Conservation (phyloP, 2,113 vertebrate species). For the Parotia lawesii region DNA sequence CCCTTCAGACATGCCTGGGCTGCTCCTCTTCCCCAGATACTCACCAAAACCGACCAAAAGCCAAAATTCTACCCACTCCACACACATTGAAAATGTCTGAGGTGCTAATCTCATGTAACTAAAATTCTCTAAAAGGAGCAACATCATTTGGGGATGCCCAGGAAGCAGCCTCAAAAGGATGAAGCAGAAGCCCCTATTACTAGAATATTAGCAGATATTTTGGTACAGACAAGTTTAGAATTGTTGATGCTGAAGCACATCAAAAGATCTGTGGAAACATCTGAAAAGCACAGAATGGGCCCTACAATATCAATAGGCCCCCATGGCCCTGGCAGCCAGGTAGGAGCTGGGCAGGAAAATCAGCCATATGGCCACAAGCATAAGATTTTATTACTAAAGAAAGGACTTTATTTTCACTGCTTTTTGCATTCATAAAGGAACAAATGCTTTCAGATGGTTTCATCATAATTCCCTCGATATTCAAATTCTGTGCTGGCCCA, state of each 20-base stretch:
- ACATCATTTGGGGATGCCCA: not conserved
- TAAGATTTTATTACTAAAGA: not conserved
- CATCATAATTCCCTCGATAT: not conserved
- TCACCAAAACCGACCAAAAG: not conserved
- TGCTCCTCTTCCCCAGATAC: not conserved
- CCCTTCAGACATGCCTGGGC: not conserved
- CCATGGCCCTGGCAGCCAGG: not conserved
- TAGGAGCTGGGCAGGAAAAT: not conserved
- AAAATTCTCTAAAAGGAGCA: not conserved
- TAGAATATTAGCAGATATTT: not conserved
- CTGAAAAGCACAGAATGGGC: not conserved
- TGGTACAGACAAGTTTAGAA: not conserved
- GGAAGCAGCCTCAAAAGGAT: not conserved
- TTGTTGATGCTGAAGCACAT: not conserved
- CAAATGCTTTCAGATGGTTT: not conserved
- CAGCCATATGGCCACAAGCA: not conserved
- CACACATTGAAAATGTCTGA: not conserved
- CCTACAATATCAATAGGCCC: not conserved
- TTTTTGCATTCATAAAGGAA: not conserved
- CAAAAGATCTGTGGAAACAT: not conserved
- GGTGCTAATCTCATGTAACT: not conserved
- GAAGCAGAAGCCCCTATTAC: not conserved
- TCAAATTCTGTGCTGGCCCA: not conserved
- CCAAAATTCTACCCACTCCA: not conserved
- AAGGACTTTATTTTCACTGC: not conserved